phyloP scores from a whole-genome alignment of 1,140 invertebrate genomes.

The Zaprionus ornatus region DNA sequence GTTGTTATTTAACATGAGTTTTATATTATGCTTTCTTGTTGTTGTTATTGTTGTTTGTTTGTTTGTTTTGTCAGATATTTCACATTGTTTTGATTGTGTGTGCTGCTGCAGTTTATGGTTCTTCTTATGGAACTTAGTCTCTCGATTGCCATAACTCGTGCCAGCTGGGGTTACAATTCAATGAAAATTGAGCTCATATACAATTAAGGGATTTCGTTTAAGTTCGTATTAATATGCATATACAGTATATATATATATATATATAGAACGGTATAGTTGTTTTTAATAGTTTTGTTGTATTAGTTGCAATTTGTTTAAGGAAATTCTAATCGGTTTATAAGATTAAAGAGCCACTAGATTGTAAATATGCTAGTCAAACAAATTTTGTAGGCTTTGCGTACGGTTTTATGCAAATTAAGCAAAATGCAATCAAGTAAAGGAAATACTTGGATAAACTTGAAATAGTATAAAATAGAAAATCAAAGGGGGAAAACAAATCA shows the following conservation, averaged over 20 bases:
- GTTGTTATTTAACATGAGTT: constrained; percentile 29
- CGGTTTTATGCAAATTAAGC: constrained; percentile 67
- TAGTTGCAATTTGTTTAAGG: constrained; percentile 51
- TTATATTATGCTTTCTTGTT: constrained; percentile 31
- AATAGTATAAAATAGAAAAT: constrained; percentile 14
- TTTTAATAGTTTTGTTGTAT: constrained; percentile 24
- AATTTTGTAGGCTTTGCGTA: constrained; percentile 72
- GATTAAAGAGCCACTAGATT: constrained; percentile 66
- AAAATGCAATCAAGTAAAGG: constrained; percentile 67
- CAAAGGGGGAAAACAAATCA: constrained; percentile 8
- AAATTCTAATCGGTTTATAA: constrained; percentile 67
- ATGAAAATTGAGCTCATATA: constrained; percentile 73
- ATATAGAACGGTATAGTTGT: constrained; percentile 9
- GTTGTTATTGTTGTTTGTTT: constrained; percentile 21
- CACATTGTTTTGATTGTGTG: not conserved
- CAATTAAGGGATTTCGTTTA: constrained; percentile 52
- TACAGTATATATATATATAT: constrained; percentile 43
- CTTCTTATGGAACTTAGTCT: constrained; percentile 33
- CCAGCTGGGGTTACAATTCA: constrained; percentile 85
- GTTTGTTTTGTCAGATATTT: constrained; percentile 11
- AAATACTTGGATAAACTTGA: constrained; percentile 32
- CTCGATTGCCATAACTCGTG: constrained; percentile 84
- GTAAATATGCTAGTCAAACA: constrained; percentile 71
- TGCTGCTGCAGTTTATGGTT: constrained; percentile 32
- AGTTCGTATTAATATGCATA: constrained; percentile 14